Evolutionary conservation across 2,113 vertebrate genomes (phyloP).

Genomic region (Toxostoma redivivum): DNA sequence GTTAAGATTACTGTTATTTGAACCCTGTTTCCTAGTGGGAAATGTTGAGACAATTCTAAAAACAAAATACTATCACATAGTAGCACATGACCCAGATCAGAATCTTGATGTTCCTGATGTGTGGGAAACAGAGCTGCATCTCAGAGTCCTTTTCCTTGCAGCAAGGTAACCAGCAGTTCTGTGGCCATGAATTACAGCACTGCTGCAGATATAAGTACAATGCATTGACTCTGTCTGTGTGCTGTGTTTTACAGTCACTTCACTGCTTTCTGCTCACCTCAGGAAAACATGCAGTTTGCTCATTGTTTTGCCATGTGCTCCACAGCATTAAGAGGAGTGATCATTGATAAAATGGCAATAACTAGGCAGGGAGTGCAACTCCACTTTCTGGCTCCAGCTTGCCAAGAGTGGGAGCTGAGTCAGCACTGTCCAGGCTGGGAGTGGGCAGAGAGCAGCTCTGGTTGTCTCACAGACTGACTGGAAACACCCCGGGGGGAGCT

Average conservation of each 20-base stretch:
- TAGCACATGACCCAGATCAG: neutral
- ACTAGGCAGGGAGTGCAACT: neutral
- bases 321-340: neutral
- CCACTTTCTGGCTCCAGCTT: neutral
- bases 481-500: neutral
- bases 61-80: neutral
- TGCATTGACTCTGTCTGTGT: neutral
- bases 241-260: neutral
- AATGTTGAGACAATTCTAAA: neutral
- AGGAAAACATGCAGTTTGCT: neutral
- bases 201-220: neutral
- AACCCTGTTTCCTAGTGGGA: neutral
- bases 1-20: neutral
- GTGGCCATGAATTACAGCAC: neutral
- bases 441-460: conserved; percentile 33
- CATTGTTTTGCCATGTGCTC: neutral
- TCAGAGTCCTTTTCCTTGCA: neutral
- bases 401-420: conserved; percentile 17
- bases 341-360: conserved; percentile 1
- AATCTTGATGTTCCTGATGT: neutral
- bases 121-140: neutral
- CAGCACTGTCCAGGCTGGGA: conserved; percentile 2
- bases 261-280: neutral
- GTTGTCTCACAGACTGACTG: neutral
- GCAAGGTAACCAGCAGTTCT: neutral